phyloP scores from a whole-genome alignment of 2,797 vertebrate species.

The Varecia variegata region DNA sequence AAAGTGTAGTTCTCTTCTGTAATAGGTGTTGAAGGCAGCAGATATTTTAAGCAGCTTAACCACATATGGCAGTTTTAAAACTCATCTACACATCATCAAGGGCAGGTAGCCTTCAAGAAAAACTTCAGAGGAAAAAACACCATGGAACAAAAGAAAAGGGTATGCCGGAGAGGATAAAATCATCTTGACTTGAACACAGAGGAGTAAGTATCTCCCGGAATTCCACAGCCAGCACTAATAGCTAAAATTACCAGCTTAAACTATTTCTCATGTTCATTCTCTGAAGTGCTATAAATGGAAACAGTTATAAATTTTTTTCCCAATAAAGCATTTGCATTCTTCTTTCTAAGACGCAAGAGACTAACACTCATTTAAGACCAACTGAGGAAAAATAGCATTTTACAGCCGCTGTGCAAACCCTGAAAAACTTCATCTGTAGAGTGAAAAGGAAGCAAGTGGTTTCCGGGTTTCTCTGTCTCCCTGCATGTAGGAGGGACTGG shows the following conservation, averaged over 20 bases:
- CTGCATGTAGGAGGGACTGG: not conserved
- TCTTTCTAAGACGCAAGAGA: constrained; percentile 68
- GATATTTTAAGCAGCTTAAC: constrained; percentile 28
- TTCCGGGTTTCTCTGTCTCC: not conserved
- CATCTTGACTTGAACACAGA: constrained; percentile 48
- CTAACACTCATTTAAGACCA: constrained; percentile 59
- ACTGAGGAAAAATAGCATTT: constrained; percentile 57
- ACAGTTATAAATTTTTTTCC: constrained; percentile 59
- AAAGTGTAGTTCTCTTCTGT: not conserved
- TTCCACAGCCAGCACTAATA: constrained; percentile 55
- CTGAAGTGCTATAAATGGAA: constrained; percentile 71
- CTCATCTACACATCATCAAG: not conserved
- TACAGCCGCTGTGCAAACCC: constrained; percentile 36
- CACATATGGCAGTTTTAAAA: not conserved
- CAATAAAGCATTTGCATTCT: constrained; percentile 62
- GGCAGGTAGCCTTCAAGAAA: constrained; percentile 49
- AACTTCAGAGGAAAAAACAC: not conserved
- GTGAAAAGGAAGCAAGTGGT: not conserved
- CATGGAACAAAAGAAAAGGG: constrained; percentile 17
- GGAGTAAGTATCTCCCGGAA: constrained; percentile 48
- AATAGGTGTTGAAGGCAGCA: not conserved
- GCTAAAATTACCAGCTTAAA: constrained; percentile 71
- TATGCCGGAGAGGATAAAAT: constrained; percentile 16
- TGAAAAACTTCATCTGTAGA: not conserved
- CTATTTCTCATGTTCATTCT: constrained; percentile 63